Evolutionary conservation across 1,140 invertebrate genomes (phyloP).

Genomic region (Lamellibrachia luymesi): DNA sequence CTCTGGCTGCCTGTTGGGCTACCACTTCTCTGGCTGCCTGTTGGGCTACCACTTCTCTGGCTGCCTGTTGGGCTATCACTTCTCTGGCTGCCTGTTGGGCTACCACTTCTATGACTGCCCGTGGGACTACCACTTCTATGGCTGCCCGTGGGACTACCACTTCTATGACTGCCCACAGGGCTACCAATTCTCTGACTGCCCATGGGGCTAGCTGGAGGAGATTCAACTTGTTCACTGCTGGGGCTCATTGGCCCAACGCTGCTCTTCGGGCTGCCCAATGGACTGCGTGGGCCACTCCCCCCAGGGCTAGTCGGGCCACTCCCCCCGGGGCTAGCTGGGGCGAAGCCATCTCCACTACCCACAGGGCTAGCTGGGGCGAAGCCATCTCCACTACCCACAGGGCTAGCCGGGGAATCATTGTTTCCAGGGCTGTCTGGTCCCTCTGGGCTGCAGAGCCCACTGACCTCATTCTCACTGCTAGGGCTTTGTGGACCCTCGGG

Average conservation of each 20-base stretch:
- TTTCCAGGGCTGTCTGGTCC: slow-evolving; percentile 1
- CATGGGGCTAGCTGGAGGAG: neutral
- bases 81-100: neutral
- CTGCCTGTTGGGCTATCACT: neutral
- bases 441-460: neutral
- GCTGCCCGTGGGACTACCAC: too few relatives aligned
- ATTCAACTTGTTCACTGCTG: neutral
- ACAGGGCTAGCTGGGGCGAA: neutral
- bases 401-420: slow-evolving; percentile 7
- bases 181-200: too few relatives aligned
- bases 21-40: too few relatives aligned
- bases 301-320: too few relatives aligned
- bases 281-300: too few relatives aligned
- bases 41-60: neutral
- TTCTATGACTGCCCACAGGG: too few relatives aligned
- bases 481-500: slow-evolving; percentile 9
- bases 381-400: neutral
- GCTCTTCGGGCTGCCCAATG: too few relatives aligned
- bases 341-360: neutral
- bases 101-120: neutral
- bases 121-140: too few relatives aligned
- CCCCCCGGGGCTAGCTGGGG: too few relatives aligned
- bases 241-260: neutral
- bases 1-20: too few relatives aligned
- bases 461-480: neutral